Base-by-base conservation (phyloP, 2,888 invertebrate species). In the Conchocele bisecta region DNA sequence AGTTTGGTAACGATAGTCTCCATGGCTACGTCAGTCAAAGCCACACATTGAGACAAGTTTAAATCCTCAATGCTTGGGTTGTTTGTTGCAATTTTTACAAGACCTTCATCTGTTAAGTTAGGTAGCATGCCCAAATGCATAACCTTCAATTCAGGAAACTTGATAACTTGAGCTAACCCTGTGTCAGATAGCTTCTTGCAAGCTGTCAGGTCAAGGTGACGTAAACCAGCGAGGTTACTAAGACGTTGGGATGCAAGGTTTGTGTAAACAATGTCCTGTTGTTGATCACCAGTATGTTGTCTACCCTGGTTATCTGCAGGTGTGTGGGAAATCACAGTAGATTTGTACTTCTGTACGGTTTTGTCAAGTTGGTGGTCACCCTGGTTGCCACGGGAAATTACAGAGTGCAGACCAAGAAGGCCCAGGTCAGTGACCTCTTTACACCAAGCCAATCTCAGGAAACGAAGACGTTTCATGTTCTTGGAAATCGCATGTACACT, bases 101-200 rank as follows among this genome's bases (percentile, higher is more conserved):
- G 92, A 39, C 95, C 95, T 70, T 92, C 91, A 74, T 94, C 92
- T 1, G 94, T 94, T 66, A 95, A 93, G 90, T 91, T 94, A 84
- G 94, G 94, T 83, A 95, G 95, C 87, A 94, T 93, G 69, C 94
- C 94, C 53, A 95, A 91, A 85, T 94, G 93, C 26, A 95, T 91
- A 68, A 92, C 91, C 33, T 91, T 91, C 7, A 95, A 91, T 89
- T 95, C 95, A 54, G 93, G 92, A 84, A 95, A 95, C 70, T 93
- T 93, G 73, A 95, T 93, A 39, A 94, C 94, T 83, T 94, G 94
- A 71, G 93, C 94, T 11, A 95, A 87, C 73, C 95, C 94, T 0
- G 94, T 93, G 89, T 95, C 95, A 20, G 95, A 94, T 58, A 95
- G 94, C 89, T 93, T 93, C 78, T 94, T 94, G 86, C 95, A 95